Evolutionary conservation across 2,113 vertebrate species (phyloP).

Genomic region (Hemichromis elongatus): DNA sequence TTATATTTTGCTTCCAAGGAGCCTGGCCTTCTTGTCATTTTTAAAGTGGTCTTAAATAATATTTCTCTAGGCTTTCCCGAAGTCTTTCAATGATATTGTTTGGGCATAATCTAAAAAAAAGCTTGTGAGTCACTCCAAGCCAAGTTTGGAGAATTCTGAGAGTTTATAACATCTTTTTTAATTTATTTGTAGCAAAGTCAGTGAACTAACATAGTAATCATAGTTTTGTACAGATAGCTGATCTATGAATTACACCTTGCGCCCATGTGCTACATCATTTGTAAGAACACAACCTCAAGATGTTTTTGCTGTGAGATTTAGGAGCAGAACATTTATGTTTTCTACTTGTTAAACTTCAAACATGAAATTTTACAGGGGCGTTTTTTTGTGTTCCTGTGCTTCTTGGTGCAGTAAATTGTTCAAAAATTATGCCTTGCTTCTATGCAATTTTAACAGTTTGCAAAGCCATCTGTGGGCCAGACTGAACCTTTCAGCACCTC

Average conservation of each 20-base stretch:
- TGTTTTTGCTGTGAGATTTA: not conserved
- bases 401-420: not conserved
- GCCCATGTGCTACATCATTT: not conserved
- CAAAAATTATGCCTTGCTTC: not conserved
- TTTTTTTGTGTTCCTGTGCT: not conserved
- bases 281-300: not conserved
- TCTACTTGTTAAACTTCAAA: not conserved
- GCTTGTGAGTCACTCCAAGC: not conserved
- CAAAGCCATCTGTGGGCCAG: not conserved
- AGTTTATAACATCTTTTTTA: rapidly evolving
- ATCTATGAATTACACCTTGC: not conserved
- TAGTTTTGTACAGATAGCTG: not conserved
- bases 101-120: not conserved
- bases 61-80: not conserved
- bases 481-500: not conserved
- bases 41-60: not conserved
- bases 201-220: not conserved
- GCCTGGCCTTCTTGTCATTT: not conserved
- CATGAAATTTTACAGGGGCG: not conserved
- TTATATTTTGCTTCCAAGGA: not conserved
- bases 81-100: not conserved
- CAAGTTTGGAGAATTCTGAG: not conserved
- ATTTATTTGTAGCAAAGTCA: not conserved
- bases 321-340: not conserved
- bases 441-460: not conserved